Conservation (phyloP, 2,888 invertebrate genomes). For the Tolmerus cingulatus region DNA sequence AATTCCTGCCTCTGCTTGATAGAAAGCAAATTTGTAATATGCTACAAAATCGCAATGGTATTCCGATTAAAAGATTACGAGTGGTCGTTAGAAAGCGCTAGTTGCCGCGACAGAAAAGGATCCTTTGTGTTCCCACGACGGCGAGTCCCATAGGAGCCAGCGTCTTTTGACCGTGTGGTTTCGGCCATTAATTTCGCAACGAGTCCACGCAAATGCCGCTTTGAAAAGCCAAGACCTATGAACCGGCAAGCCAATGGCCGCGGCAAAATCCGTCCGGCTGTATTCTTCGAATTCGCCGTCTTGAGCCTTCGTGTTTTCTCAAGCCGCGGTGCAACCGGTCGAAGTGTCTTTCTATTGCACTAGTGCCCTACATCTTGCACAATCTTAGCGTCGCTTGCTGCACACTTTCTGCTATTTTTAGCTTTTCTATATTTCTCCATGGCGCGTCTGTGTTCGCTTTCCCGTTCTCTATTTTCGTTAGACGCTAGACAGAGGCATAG, state of each 20-base stretch:
- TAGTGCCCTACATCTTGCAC: constrained; percentile 46
- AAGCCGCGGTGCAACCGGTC: neutral
- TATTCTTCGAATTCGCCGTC: neutral
- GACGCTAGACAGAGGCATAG: neutral
- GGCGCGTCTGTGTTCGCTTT: constrained; percentile 27
- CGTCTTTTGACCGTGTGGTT: neutral
- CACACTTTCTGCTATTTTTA: constrained; percentile 37
- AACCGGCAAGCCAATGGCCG: constrained; percentile 2
- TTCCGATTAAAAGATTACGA: neutral
- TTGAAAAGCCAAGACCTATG: constrained; percentile 28
- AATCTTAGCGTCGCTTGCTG: constrained; percentile 37
- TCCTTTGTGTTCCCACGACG: neutral
- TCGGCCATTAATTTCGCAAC: neutral
- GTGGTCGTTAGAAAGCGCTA: neutral
- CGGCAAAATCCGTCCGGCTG: neutral
- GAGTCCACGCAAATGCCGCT: neutral
- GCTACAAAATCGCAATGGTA: neutral
- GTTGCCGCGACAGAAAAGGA: neutral
- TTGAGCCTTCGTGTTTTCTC: constrained; percentile 15
- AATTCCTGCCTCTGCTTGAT: neutral
- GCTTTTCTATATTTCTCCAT: constrained; percentile 24
- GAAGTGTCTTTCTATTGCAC: constrained; percentile 40
- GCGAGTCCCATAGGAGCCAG: neutral
- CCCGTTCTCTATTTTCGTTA: constrained; percentile 38
- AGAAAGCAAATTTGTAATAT: neutral